Evolutionary conservation across 1,140 invertebrate genomes (phyloP).

Genomic region (Hyposmocoma kahamanoa): DNA sequence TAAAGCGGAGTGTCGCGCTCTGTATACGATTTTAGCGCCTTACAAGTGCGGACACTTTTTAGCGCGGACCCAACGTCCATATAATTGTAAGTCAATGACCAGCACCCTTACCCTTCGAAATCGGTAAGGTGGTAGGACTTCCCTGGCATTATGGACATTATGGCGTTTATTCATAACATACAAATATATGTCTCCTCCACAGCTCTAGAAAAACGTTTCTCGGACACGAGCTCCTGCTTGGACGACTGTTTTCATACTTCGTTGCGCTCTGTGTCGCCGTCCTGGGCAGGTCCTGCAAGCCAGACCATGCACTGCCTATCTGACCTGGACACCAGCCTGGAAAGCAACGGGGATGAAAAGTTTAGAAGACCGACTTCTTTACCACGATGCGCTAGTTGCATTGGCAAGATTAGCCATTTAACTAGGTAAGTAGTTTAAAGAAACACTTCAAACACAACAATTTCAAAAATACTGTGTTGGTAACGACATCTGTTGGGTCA

Average conservation of each 20-base stretch:
- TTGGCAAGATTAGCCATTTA: conserved; percentile 81
- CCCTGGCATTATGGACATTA: too few relatives aligned
- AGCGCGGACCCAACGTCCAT: too few relatives aligned
- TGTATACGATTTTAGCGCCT: too few relatives aligned
- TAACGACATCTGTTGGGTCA: too few relatives aligned
- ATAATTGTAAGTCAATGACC: too few relatives aligned
- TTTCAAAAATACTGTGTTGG: neutral
- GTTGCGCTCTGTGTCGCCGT: conserved; percentile 49
- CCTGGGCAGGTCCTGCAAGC: conserved; percentile 45
- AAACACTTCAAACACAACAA: neutral
- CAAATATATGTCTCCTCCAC: conserved; percentile 10
- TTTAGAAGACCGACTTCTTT: conserved; percentile 64
- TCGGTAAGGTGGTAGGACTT: too few relatives aligned
- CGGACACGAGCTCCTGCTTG: conserved; percentile 52
- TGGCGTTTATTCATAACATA: too few relatives aligned
- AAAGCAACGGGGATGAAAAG: conserved; percentile 41
- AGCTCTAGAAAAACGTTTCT: conserved; percentile 61
- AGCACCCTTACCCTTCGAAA: too few relatives aligned
- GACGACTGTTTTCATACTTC: conserved; percentile 57
- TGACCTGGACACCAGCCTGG: conserved; percentile 51
- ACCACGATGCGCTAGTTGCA: conserved; percentile 83
- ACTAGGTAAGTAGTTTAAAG: conserved; percentile 57
- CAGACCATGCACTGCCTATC: conserved; percentile 64
- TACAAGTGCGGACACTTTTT: too few relatives aligned
- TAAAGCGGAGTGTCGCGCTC: too few relatives aligned